Conservation (phyloP, 1,140 invertebrate genomes). For the Maniola jurtina region DNA sequence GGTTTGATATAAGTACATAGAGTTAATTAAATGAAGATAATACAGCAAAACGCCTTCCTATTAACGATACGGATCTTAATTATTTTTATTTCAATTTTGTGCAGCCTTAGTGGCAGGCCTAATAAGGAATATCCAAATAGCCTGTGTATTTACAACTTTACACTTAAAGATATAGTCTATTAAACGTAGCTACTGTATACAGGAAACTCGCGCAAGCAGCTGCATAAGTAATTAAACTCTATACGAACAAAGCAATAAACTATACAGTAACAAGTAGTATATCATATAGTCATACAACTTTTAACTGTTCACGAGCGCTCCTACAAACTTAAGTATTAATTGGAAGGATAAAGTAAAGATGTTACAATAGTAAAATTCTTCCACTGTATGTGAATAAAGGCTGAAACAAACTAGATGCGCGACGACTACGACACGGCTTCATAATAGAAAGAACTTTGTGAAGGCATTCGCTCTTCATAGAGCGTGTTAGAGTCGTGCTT, state of each 20-base stretch:
- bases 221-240: constrained; percentile 17
- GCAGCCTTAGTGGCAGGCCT: neutral
- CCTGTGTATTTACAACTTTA: constrained; percentile 7
- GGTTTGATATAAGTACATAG: no score
- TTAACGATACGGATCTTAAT: neutral
- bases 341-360: neutral
- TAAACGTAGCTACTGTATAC: constrained; percentile 10
- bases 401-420: no score
- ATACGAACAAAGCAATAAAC: neutral
- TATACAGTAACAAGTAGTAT: neutral
- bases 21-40: no score
- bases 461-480: no score
- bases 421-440: no score
- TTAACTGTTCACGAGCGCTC: no score
- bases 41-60: neutral
- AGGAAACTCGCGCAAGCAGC: constrained; percentile 16
- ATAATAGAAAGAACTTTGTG: no score
- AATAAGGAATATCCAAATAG: neutral
- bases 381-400: neutral
- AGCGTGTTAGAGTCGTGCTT: no score
- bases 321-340: neutral
- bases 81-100: neutral
- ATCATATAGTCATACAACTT: no score
- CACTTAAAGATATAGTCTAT: constrained; percentile 2
- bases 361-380: neutral